Conservation (phyloP, 2,797 vertebrate genomes). For the Peromyscus eremicus region DNA sequence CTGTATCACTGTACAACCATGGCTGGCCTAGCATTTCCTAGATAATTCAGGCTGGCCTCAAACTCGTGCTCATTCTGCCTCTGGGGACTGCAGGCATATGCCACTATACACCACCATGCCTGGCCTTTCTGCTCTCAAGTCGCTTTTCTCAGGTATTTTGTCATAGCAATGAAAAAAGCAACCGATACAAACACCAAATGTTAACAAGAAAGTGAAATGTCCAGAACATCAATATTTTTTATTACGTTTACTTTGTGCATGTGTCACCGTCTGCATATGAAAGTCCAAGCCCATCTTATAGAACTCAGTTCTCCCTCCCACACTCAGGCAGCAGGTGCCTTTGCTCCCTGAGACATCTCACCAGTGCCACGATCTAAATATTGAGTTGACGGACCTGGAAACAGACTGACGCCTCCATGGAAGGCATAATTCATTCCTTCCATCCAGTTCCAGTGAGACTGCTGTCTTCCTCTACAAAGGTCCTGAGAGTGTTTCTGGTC, state of each 20-base stretch:
- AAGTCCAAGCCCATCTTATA: background rate
- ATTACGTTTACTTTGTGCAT: background rate
- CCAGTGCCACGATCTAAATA: background rate
- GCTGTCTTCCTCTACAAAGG: background rate
- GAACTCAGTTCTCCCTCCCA: background rate
- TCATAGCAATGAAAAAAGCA: background rate
- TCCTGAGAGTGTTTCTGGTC: background rate
- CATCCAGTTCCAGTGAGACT: background rate
- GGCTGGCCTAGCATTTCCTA: background rate
- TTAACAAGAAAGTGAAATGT: background rate
- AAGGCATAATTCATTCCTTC: background rate
- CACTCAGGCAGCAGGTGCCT: background rate
- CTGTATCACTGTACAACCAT: background rate
- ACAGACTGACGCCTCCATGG: background rate
- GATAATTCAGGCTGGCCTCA: background rate
- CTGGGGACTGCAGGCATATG: background rate
- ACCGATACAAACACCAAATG: too few relatives aligned
- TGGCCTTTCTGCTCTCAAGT: background rate
- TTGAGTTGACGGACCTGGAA: background rate
- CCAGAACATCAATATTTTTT: background rate
- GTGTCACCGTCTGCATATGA: background rate
- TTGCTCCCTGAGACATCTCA: background rate
- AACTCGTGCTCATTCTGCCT: background rate
- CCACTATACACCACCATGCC: background rate
- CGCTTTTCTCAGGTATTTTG: background rate